Conservation (phyloP, 1,140 invertebrate species). For the Drosophila subobscura region DNA sequence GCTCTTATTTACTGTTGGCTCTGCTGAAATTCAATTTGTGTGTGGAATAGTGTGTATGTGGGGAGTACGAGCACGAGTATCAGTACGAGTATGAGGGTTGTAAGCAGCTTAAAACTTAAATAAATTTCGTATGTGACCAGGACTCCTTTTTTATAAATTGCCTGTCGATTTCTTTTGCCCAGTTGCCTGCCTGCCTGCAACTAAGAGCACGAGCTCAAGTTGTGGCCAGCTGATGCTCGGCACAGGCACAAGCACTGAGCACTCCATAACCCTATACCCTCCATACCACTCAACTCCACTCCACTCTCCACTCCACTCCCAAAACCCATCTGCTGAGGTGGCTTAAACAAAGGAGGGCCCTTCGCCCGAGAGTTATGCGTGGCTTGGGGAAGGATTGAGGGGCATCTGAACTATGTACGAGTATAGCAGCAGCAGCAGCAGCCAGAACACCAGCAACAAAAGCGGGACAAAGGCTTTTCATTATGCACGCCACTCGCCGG, state of each 20-base stretch:
- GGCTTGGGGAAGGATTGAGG: conserved; percentile 30
- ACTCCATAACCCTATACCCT: neutral
- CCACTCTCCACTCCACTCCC: neutral
- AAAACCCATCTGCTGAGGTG: neutral
- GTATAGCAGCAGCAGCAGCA: conserved; percentile 2
- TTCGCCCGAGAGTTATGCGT: conserved; percentile 31
- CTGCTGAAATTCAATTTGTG: conserved; percentile 70
- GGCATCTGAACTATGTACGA: conserved; percentile 4
- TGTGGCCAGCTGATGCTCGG: conserved; percentile 36
- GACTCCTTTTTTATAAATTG: conserved; percentile 37
- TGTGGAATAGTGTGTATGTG: neutral
- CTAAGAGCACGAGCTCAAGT: conserved; percentile 8
- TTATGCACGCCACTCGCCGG: conserved; percentile 48
- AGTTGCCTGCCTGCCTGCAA: conserved; percentile 12
- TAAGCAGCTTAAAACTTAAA: conserved; percentile 76
- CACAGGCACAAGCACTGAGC: neutral
- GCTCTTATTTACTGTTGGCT: conserved; percentile 50
- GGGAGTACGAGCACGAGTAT: too few relatives aligned
- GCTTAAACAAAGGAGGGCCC: conserved; percentile 14
- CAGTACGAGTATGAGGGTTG: neutral
- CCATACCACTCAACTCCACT: neutral
- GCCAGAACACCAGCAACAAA: conserved; percentile 24
- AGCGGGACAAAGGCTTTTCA: conserved; percentile 58
- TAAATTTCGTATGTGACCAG: conserved; percentile 57
- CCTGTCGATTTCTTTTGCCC: conserved; percentile 43